A percentile compares a stretch with the other conserved stretches of the same genome.
phyloP scores from a whole-genome alignment of 2,113 vertebrate species.

The Aspiorhynchus laticeps region DNA sequence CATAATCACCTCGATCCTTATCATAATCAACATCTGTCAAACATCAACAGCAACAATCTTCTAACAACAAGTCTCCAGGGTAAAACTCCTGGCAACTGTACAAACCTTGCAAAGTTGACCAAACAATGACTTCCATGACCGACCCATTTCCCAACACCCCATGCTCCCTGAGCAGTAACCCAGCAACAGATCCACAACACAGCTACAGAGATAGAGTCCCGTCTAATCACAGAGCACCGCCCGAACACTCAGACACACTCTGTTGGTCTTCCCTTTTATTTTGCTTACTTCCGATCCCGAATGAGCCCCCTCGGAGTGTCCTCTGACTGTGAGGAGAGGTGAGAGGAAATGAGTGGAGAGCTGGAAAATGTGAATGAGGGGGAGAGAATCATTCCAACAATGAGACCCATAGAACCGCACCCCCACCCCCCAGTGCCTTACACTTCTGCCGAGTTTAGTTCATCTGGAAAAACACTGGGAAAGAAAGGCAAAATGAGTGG shows the following conservation, averaged over 20 bases:
- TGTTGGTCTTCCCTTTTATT: constrained; percentile 53
- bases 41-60: constrained; percentile 25
- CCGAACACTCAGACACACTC: constrained; percentile 17
- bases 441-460: constrained; percentile 17
- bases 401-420: constrained; percentile 39
- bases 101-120: constrained; percentile 22
- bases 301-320: constrained; percentile 43
- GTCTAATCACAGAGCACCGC: constrained; percentile 27
- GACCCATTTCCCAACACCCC: constrained; percentile 40
- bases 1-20: background rate
- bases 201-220: constrained; percentile 18
- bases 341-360: constrained; percentile 49
- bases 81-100: constrained; percentile 24
- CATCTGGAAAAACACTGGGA: constrained; percentile 38
- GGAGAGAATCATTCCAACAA: constrained; percentile 53
- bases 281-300: constrained; percentile 31
- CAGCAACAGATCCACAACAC: constrained; percentile 47
- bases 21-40: background rate
- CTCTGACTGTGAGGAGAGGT: constrained; percentile 37
- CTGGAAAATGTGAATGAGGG: constrained; percentile 48
- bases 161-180: constrained; percentile 39
- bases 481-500: constrained; percentile 1
- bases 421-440: constrained; percentile 3
- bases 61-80: background rate
- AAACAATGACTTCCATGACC: constrained; percentile 48